A percentile compares a stretch with the other conserved stretches of the same genome.
Conservation (phyloP, 2,888 invertebrate species). For the Ypsolopha scabrella region DNA sequence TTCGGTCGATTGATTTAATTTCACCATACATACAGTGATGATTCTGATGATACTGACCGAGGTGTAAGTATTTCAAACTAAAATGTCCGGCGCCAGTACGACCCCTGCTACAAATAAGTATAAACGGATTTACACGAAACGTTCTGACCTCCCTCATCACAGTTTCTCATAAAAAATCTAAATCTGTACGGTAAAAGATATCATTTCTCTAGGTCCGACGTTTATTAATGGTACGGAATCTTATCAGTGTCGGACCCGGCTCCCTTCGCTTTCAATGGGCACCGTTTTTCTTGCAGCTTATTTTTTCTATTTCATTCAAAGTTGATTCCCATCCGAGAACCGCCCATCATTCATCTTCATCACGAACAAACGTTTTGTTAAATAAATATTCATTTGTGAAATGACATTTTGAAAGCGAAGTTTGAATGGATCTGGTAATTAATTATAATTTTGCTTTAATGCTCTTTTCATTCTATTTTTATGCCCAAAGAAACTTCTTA, state of each 20-base stretch:
- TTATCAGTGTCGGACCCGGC: neutral
- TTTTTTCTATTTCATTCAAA: neutral
- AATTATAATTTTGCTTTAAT: neutral
- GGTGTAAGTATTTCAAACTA: too few species aligned
- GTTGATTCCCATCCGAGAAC: neutral
- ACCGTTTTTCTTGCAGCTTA: neutral
- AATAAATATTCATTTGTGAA: slow-evolving; percentile 3
- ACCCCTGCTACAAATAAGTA: too few species aligned
- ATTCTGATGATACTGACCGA: too few species aligned
- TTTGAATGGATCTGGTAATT: slow-evolving; percentile 4
- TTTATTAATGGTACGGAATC: neutral
- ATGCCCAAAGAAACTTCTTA: too few species aligned
- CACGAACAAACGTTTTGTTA: slow-evolving; percentile 4
- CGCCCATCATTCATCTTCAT: slow-evolving; percentile 8
- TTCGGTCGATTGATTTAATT: too few species aligned
- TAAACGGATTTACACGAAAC: too few species aligned
- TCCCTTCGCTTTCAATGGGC: neutral
- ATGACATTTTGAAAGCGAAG: neutral
- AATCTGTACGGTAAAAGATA: neutral
- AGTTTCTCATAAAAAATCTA: too few species aligned
- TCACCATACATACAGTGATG: too few species aligned
- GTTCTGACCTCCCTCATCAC: too few species aligned
- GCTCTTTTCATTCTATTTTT: slow-evolving; percentile 10
- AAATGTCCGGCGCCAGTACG: too few species aligned
- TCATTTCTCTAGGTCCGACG: neutral